A percentile compares a stretch with the other conserved stretches of the same genome.
phyloP scores from a whole-genome alignment of 2,113 vertebrate species.

The Sitta europaea region DNA sequence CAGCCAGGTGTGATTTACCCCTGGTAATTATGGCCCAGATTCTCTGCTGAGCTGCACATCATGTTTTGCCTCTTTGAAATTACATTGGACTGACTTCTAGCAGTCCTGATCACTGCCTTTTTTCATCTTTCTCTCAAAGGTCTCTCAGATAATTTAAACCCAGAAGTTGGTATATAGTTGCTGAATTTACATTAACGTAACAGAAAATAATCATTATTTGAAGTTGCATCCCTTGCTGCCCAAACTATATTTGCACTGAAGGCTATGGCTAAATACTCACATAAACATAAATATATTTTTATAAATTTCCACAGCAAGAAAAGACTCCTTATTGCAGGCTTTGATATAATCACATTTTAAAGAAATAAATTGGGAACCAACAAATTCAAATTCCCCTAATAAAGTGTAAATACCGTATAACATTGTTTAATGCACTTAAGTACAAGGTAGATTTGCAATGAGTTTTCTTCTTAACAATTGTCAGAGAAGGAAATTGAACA shows the following conservation, averaged over 20 bases:
- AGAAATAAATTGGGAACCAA: neutral
- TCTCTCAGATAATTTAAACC: neutral
- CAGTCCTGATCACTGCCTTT: neutral
- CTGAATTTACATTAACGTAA: neutral
- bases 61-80: neutral
- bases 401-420: neutral
- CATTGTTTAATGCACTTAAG: neutral
- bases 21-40: neutral
- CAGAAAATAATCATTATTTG: neutral
- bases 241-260: neutral
- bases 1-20: neutral
- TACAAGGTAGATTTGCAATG: neutral
- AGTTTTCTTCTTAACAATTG: neutral
- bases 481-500: neutral
- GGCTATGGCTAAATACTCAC: neutral
- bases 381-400: neutral
- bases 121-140: neutral
- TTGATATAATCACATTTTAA: neutral
- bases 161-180: neutral
- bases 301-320: neutral
- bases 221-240: neutral
- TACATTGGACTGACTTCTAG: neutral
- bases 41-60: neutral
- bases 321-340: neutral
- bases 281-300: neutral